Evolutionary conservation across 2,797 vertebrate species (phyloP), one percentile per base, ranked within the genome.

Genomic region (Rhinella marina): DNA sequence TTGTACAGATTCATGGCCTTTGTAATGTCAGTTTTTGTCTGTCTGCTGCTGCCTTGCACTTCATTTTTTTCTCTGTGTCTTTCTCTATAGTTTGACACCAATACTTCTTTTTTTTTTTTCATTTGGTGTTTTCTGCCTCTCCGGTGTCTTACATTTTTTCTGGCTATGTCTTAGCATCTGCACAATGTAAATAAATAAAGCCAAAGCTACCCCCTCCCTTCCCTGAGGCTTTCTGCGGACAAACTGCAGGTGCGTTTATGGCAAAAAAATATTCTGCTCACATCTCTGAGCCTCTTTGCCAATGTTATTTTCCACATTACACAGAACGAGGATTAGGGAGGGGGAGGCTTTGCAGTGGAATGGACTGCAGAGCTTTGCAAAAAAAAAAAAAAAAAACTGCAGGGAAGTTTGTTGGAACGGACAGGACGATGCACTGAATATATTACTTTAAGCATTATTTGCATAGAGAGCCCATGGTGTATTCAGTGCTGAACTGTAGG

Each of bases 231-330:
- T 86, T 89, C 88, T 89, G 88, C 88, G 88, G 88, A 89, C 88
- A 89, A 89, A 89, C 88, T 89, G 88, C 88, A 89, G 88, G 88
- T 89, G 88, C 85, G 88, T 89, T 89, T 89, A 89, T 84, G 84
- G 88, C 88, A 86, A 86, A 89, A 85, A 89, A 79, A 89, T 89
- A 89, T 89, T 89, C 88, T 72, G 88, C 88, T 89, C 88, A 89
- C 88, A 89, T 89, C 88, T 52, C 85, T 17, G 73, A 86, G 88
- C 88, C 66, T 76, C 81, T 89, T 82, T 86, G 88, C 88, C 88
- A 89, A 89, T 89, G 88, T 89, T 89, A 89, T 89, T 89, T 89
- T 89, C 88, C 85, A 89, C 88, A 89, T 89, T 86, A 86, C 84
- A 86, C 81, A 83, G 85, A 83, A 83, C 61, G 41, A 83, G 85